phyloP scores from a whole-genome alignment of 2,113 vertebrate genomes.

The Benitochromis conjunctus region DNA sequence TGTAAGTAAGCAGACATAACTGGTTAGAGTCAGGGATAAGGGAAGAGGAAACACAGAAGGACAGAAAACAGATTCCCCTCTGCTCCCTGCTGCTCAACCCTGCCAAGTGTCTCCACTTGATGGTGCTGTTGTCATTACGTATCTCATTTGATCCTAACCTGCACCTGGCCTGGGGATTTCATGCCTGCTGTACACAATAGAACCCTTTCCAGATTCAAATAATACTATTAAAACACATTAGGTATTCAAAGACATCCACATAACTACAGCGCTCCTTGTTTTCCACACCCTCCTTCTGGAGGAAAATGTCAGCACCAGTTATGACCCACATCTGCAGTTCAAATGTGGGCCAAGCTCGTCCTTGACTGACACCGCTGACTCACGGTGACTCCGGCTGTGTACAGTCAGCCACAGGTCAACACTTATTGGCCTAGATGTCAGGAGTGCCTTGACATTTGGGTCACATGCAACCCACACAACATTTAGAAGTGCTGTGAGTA shows the following conservation, averaged over 20 bases:
- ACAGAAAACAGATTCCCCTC: background rate
- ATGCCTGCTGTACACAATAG: background rate
- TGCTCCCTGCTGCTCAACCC: background rate
- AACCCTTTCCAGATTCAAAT: background rate
- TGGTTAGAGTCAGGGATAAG: background rate
- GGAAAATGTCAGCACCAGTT: background rate
- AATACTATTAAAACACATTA: background rate
- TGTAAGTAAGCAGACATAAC: background rate
- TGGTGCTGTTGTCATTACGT: background rate
- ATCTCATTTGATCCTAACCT: background rate
- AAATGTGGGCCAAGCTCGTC: background rate
- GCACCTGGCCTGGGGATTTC: background rate
- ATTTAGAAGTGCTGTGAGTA: background rate
- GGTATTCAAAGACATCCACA: background rate
- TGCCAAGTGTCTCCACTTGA: constrained; percentile 15
- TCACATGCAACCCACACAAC: background rate
- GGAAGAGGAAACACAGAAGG: background rate
- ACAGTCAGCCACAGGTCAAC: background rate
- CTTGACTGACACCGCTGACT: background rate
- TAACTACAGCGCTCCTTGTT: background rate
- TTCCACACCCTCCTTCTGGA: background rate
- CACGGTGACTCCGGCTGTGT: background rate
- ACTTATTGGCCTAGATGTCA: background rate
- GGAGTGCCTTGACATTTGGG: background rate
- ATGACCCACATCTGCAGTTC: background rate